Evolutionary conservation across 2,888 invertebrate species (phyloP), one percentile per base, ranked within the genome.

Genomic region (Blomia tropicalis): DNA sequence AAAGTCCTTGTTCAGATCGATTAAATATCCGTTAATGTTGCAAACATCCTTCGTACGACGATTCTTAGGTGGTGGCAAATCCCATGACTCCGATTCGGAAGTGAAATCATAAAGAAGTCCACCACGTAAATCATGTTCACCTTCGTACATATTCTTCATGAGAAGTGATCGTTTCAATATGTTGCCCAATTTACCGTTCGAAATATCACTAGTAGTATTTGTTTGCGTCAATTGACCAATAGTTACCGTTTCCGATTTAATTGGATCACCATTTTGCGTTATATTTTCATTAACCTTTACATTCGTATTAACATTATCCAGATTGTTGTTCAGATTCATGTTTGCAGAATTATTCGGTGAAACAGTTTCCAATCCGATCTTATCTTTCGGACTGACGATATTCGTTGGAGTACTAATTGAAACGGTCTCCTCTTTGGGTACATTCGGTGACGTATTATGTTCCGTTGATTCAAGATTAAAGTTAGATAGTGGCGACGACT

Each of bases 41-140:
- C 41, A 29, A 41, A 62, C 11, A 14, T 30, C 19, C 19, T 64
- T 63, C 67, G 63, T 66, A 64, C 67, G 63, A 36, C 65, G 58
- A 61, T 64, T 66, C 32, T 59, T 66, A 29, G 62, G 58, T 17
- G 41, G 31, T 19, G 63, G 60, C 31, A 63, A 32, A 58, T 65
- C 58, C 47, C 63, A 63, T 36, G n/a, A 17, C 25, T 54, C 36
- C 5, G 32, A 30, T 7, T 44, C 23, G 51, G n/a, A 32, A 23
- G 32, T 60, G 47, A 63, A 65, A 30, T 65, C 63, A 43, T 65
- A 65, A 11, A 65, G 58, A 2, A 56, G n/a, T 17, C 59, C 59
- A 23, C 51, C 58, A 19, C 53, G 36, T 4, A 62, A 19, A n/a
- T 47, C 51, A 27, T 47, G 51, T 11, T 47, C 51, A 25, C 51